A percentile compares a stretch with the other conserved stretches of the same genome.
Conservation (phyloP, 2,888 invertebrate species). For the Lasiommata megera region DNA sequence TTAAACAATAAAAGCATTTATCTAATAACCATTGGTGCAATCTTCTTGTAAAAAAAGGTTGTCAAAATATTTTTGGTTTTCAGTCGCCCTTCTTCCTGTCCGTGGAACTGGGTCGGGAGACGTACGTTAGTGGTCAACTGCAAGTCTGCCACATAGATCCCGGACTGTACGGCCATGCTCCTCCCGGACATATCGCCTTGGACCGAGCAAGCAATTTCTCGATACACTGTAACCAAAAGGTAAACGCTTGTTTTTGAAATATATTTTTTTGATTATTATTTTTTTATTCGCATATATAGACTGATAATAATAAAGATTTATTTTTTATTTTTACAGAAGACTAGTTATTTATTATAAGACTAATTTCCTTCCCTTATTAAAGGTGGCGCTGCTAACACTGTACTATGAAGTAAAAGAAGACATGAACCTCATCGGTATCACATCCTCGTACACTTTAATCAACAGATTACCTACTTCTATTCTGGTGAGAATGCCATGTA, state of each 20-base stretch:
- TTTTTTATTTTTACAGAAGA: too few species aligned
- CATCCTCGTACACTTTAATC: slow-evolving; percentile 83
- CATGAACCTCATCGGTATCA: slow-evolving; percentile 84
- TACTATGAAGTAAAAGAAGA: slow-evolving; percentile 84
- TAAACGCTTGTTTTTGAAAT: too few species aligned
- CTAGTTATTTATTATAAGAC: too few species aligned
- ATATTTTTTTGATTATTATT: too few species aligned
- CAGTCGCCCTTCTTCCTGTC: slow-evolving; percentile 73
- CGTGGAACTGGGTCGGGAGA: slow-evolving; percentile 60
- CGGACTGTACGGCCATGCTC: slow-evolving; percentile 60
- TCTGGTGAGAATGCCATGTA: slow-evolving; percentile 54
- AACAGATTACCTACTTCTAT: slow-evolving; percentile 81
- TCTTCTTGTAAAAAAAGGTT: too few species aligned
- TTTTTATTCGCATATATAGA: too few species aligned
- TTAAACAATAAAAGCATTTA: too few species aligned
- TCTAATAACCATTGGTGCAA: too few species aligned
- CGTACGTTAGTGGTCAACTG: slow-evolving; percentile 61
- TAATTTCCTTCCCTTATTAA: not conserved
- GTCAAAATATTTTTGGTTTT: not conserved
- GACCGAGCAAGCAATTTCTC: slow-evolving; percentile 52
- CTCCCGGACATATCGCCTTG: slow-evolving; percentile 53
- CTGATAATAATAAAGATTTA: too few species aligned
- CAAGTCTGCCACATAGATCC: slow-evolving; percentile 48
- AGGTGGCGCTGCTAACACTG: slow-evolving; percentile 84
- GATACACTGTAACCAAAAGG: slow-evolving; percentile 63